Evolutionary conservation across 92 coral and sea anemone species (phyloP), one percentile per base, ranked within the genome.

Genomic region (Umimayanthus kanabou): DNA sequence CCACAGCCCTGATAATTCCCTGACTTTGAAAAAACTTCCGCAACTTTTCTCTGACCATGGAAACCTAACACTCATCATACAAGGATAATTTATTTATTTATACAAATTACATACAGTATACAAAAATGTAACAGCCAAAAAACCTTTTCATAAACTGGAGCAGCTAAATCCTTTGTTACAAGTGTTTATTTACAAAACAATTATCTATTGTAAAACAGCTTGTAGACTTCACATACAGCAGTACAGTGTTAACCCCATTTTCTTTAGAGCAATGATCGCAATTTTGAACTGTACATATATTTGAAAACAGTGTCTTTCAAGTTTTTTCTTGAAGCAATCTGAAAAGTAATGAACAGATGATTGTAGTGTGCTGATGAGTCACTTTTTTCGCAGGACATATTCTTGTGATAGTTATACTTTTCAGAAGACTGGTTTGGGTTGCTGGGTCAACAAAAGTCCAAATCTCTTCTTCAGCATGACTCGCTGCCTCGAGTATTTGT

Each of bases 391-490:
- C 69, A 61, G 22, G 26, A 22, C 25, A 9, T 22, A 18, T 23
- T 18, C 4, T 23, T 7, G 8, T 2, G 25, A 14, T 61, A 23
- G n/a, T 20, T 61, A 16, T 20, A 61, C 7, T 88, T 74, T 69
- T 92, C 80, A 97, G 28, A 89, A 93, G 50, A 92, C 93, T 82
- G 92, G 98, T 42, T 85, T 88, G 61, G 92, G 88, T 85, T 97
- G 98, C 73, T 97, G 99, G 57, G 98, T 97, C 40, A 95, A 94
- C 55, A 97, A 89, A 77, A 95, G 90, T 25, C 99, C 99, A 94
- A 97, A 97, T 94, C 99, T 92, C 77, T 89, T 96, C 85, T 97
- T 97, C n/a, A 97, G 88, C 1, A 93, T 94, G 77, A 95, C 92
- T 90, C 99, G 87, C 87, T 97, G 96, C 77, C 95, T 94, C 33